phyloP scores from a whole-genome alignment of 2,797 vertebrate species.

The Scarus forsteni region DNA sequence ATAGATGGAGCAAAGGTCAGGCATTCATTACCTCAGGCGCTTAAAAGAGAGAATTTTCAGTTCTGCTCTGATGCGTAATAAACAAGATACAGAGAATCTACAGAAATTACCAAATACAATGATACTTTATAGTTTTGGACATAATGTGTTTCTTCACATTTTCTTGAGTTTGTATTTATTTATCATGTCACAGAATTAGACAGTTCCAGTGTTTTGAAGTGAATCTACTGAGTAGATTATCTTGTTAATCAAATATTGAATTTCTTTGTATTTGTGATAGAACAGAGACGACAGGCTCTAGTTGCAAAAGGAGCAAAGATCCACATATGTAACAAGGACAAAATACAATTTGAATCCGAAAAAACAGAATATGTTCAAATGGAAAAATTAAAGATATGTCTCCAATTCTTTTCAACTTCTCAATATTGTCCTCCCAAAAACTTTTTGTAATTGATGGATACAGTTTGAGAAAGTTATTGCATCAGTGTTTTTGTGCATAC shows the following conservation, averaged over 20 bases:
- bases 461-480: too few species aligned
- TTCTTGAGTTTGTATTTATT: too few species aligned
- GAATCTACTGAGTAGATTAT: too few species aligned
- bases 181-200: not conserved
- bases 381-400: too few species aligned
- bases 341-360: not conserved
- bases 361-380: not conserved
- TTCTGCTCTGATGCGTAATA: slow-evolving; percentile 13
- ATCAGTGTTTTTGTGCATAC: not conserved
- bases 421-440: too few species aligned
- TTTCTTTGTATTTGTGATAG: too few species aligned
- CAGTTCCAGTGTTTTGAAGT: not conserved
- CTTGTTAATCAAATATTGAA: too few species aligned
- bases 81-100: slow-evolving; percentile 12
- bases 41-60: slow-evolving; percentile 4
- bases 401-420: too few species aligned
- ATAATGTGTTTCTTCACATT: too few species aligned
- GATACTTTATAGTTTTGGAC: not conserved
- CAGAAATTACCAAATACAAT: slow-evolving; percentile 3
- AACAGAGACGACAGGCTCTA: too few species aligned
- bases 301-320: too few species aligned
- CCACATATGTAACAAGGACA: not conserved
- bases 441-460: too few species aligned
- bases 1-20: slow-evolving; percentile 23
- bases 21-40: slow-evolving; percentile 26